phyloP scores from a whole-genome alignment of 2,797 vertebrate species.

The Tenualosa ilisha region DNA sequence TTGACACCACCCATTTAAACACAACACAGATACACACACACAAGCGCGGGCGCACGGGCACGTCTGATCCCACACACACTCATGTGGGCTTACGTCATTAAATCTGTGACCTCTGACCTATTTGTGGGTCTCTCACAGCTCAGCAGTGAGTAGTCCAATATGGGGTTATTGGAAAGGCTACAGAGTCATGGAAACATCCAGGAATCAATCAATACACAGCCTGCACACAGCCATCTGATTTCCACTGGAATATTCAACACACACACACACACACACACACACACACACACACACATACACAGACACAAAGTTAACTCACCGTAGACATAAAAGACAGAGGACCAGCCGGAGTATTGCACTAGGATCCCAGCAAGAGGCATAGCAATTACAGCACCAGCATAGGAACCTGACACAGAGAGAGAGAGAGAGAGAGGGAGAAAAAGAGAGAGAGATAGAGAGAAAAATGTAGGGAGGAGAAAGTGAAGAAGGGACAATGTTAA shows the following conservation, averaged over 20 bases:
- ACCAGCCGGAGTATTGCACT: constrained; percentile 96
- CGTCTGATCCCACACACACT: no score
- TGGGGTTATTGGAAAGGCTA: neutral
- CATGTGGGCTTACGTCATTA: no score
- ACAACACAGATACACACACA: no score
- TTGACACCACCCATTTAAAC: no score
- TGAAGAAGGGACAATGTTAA: neutral
- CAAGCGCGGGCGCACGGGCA: no score
- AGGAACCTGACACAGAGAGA: constrained; percentile 81
- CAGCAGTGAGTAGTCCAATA: constrained; percentile 1
- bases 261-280: constrained; percentile 1
- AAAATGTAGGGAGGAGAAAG: neutral
- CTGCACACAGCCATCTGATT: constrained; percentile 59
- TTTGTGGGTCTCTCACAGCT: no score
- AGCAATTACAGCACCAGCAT: constrained; percentile 92
- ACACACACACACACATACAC: constrained; percentile 26
- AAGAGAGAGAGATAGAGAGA: neutral
- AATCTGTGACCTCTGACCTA: no score
- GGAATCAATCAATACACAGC: constrained; percentile 64
- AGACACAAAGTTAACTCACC: constrained; percentile 73
- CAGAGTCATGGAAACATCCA: constrained; percentile 61
- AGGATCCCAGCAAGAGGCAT: constrained; percentile 94
- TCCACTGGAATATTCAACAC: no score
- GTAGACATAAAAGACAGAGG: constrained; percentile 94
- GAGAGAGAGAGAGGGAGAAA: neutral